Base-by-base conservation (phyloP, 2,888 invertebrate genomes). In the Tipula vernalis region DNA sequence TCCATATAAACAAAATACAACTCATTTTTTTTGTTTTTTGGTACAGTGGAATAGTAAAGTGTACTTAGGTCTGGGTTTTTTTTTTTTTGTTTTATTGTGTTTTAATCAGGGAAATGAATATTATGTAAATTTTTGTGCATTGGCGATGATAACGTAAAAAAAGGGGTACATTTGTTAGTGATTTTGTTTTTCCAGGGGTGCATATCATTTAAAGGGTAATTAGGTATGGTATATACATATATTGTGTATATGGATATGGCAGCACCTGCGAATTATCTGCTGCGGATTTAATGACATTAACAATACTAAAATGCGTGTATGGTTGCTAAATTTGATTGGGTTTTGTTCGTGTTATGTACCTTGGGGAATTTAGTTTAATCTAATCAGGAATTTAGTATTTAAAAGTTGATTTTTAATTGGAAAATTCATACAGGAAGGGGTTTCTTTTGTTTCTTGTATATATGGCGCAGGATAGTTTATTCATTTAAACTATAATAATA, bases 161-260 rank as follows among this genome's bases (percentile, higher is more conserved):
- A 71, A 71, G 71, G 71, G 71, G 71, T 71, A 71, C 28, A 71
- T 71, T 71, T 71, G 51, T 51, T 51, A 51, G 51, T 51, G 51
- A 51, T 71, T 71, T 28, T 71, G 15, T 15, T 6, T 71, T 71
- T 18, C 15, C 71, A 28, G 28, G 71, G 71, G 71, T 71, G 71
- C 71, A 71, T 71, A 71, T 71, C 71, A 71, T 71, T 71, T 71
- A 71, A 71, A 71, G 71, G 71, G 71, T 71, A 71, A 71, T 71
- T 71, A 71, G 71, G 28, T 71, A 71, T 71, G 71, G 71, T 71
- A 71, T 5, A 57, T 71, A 71, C 28, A 57, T 39, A 39, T 39
- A 39, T 6, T 39, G 6, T 15, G 15, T 57, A 2, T 28, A 28
- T 28, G 28, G 28, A 28, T 28, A 57, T 28, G 71, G 12, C 71